Conservation (phyloP, 1,140 invertebrate species). For the Aphelinus certus region DNA sequence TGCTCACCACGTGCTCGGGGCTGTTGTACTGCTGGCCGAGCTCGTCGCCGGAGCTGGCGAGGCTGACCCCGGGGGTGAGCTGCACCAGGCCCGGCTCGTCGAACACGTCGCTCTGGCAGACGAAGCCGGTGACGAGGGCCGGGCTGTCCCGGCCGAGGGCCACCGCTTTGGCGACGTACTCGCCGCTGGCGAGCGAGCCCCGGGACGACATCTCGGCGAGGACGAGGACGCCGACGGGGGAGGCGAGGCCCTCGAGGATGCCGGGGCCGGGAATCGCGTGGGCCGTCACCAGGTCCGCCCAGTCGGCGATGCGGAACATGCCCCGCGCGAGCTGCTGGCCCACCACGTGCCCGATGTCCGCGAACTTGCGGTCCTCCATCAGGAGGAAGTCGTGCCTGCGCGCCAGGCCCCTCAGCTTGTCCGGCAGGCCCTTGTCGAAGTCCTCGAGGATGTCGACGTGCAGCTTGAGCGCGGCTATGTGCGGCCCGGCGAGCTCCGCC, state of each 20-base stretch:
- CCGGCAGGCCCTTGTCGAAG: slow-evolving; percentile 74
- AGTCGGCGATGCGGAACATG: slow-evolving; percentile 79
- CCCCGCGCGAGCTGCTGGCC: slow-evolving; percentile 81
- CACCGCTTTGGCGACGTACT: slow-evolving; percentile 77
- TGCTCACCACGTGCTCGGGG: slow-evolving; percentile 81
- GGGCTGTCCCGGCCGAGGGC: slow-evolving; percentile 73
- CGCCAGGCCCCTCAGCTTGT: slow-evolving; percentile 74
- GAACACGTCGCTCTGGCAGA: slow-evolving; percentile 80
- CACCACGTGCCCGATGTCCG: slow-evolving; percentile 94
- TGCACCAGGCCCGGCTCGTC: slow-evolving; percentile 79
- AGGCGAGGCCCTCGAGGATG: slow-evolving; percentile 72
- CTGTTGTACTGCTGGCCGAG: slow-evolving; percentile 77
- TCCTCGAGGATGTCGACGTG: slow-evolving; percentile 91
- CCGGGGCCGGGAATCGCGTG: slow-evolving; percentile 87
- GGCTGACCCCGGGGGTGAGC: slow-evolving; percentile 86
- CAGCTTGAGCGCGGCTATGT: slow-evolving; percentile 90
- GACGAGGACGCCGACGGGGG: slow-evolving; percentile 75
- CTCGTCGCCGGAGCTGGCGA: slow-evolving; percentile 69
- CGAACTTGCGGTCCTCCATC: slow-evolving; percentile 98
- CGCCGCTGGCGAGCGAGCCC: slow-evolving; percentile 78
- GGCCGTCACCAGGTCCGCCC: slow-evolving; percentile 91
- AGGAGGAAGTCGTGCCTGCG: slow-evolving; percentile 86
- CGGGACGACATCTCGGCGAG: slow-evolving; percentile 88
- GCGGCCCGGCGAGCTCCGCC: slow-evolving; percentile 80
- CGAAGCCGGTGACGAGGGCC: slow-evolving; percentile 83